Base-by-base conservation (phyloP, 2,797 vertebrate genomes). In the Scleropages formosus region DNA sequence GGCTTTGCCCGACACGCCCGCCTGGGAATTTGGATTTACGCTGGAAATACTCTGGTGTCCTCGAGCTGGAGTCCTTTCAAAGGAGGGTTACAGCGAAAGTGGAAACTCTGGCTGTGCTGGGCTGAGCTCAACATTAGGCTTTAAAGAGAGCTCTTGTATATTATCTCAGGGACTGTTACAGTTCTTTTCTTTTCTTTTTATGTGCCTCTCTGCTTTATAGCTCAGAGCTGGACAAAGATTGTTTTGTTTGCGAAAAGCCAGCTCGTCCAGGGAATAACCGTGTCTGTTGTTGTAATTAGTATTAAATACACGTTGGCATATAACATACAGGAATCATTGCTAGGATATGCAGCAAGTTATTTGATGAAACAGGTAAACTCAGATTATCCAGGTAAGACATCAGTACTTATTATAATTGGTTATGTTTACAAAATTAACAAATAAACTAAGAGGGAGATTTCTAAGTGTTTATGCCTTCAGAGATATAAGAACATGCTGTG, bases 171-270 rank as follows among this genome's bases (percentile, higher is more conserved):
- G 1, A 15, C 72, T 24, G 51, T 10, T 56, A 51, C 59, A 59
- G 58, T 61, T 51, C 63, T 79, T 78, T 71, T 75, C 80, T 74
- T 76, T 75, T 68, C 22, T 58, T 80, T 79, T 71, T 76, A 80
- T 74, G 76, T 75, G 65, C 24, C 13, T 11, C 75, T 79, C 77
- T 83, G 75, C 72, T 75, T 76, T 63, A 51, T 20, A 81, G 72
- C 73, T 68, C 46, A 69, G 46, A 76, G 46, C 58, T 65, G 20
- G 59, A 62, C 46, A 70, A 46, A 73, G 61, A 68, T 47, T 69
- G 66, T 77, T 76, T 59, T 78, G 46, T 76, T 82, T 84, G 75
- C 77, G 76, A 77, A 69, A 76, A 26, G 66, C 77, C 79, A 80
- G 78, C 78, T 8, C 67, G 49, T 15, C n/a, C 56, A 70, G 76